Evolutionary conservation across 2,888 invertebrate species (phyloP), one percentile per base, ranked within the genome.

Genomic region (Eilema caniola): DNA sequence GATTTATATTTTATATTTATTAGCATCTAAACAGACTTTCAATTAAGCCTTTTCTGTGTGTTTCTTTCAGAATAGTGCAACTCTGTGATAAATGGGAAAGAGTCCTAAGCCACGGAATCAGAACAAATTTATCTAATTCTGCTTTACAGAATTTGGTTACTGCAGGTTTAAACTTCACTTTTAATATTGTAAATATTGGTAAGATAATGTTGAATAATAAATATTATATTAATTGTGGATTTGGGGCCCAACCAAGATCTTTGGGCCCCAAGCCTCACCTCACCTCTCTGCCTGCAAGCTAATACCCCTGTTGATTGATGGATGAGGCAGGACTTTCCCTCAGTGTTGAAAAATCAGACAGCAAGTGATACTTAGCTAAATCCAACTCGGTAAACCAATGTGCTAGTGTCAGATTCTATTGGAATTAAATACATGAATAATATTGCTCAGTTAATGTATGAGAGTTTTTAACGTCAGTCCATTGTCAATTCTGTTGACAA

Each of bases 1-100:
- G 11, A 37, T 37, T 37, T 37, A 37, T 5, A 37, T n/a, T n/a
- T n/a, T 28, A 37, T 37, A 37, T 12, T 12, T 12, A 37, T 37
- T 11, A 37, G 33, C 33, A 37, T 37, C 12, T 12, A 37, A 37
- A 12, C 12, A 37, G 12, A 1, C 33, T 37, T 37, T 37, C 33
- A 12, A 37, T 37, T 1, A 12, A 37, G 12, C 12, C 33, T 37
- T 64, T 41, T 1, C 14, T 33, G 10, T 11, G 8, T 63, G 20
- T 60, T 81, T 75, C 33, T 91, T 91, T 73, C 86, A 96, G 95
- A 86, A 94, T 96, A 84, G 86, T 90, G 69, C 94, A 96, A 79
- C 90, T 98, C 66, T 98, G 97, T 91, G 96, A 97, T 72, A 96
- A 97, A 73, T 96, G 98, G 93, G 98, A 98, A 89, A 96, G 96